These are phyloP conservation scores for Brenthis daphne DNA, from an alignment of 2,888 invertebrate species.

Conservation along the genomic window DNA sequence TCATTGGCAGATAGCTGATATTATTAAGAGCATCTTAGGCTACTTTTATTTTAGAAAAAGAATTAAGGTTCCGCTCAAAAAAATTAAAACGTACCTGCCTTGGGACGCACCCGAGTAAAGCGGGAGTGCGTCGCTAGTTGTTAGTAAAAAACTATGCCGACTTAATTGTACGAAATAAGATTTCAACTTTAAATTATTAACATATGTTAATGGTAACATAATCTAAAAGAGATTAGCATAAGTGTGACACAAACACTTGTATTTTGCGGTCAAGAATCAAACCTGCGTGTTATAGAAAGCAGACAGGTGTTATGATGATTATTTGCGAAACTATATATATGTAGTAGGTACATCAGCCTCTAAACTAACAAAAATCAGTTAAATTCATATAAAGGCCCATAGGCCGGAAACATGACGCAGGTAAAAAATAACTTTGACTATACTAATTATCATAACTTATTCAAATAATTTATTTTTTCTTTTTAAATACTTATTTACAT, in stretches of 20 bases:
- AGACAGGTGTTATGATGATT: slow-evolving; percentile 15
- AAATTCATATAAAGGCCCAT: slow-evolving; percentile 2
- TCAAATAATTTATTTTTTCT: neutral
- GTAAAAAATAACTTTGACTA: slow-evolving; percentile 1
- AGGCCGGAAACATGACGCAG: neutral
- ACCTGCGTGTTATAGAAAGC: slow-evolving; percentile 5
- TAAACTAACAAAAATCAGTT: slow-evolving; percentile 15
- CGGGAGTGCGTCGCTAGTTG: too few relatives aligned
- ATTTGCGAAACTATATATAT: neutral
- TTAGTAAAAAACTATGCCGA: too few relatives aligned
- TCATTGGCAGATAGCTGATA: too few relatives aligned
- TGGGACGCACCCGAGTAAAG: too few relatives aligned
- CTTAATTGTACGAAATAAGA: too few relatives aligned
- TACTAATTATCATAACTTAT: slow-evolving; percentile 6
- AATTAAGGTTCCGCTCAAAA: too few relatives aligned
- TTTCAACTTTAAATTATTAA: too few relatives aligned
- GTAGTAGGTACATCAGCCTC: neutral
- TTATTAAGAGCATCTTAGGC: too few relatives aligned
- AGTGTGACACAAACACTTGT: neutral
- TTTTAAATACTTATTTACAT: slow-evolving; percentile 2
- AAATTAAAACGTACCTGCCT: too few relatives aligned
- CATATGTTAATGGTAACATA: too few relatives aligned
- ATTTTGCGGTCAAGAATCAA: neutral
- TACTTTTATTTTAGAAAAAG: too few relatives aligned
- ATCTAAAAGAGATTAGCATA: neutral